A percentile compares a stretch with the other conserved stretches of the same genome.
phyloP scores from a whole-genome alignment of 2,113 vertebrate genomes.

The Pelvicachromis taeniatus region DNA sequence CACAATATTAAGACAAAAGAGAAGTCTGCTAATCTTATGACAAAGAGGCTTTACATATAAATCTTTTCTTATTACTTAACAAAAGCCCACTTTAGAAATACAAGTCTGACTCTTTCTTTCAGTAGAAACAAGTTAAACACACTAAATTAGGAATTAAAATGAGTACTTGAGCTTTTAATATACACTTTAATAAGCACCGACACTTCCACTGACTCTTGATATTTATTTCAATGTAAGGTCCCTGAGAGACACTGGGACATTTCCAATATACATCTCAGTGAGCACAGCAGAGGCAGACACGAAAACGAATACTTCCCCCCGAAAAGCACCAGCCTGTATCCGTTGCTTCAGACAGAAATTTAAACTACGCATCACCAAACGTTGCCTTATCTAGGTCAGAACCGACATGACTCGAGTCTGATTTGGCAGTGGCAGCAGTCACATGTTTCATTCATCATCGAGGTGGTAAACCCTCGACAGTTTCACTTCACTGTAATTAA shows the following conservation, averaged over 20 bases:
- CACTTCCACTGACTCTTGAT: not conserved
- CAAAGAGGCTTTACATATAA: not conserved
- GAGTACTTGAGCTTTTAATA: not conserved
- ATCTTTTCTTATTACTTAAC: not conserved
- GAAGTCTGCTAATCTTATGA: slow-evolving; percentile 23
- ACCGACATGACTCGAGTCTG: not conserved
- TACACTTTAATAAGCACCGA: not conserved
- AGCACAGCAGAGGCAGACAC: not conserved
- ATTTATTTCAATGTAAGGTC: not conserved
- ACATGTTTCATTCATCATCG: slow-evolving; percentile 27
- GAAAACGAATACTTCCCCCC: not conserved
- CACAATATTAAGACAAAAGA: not conserved
- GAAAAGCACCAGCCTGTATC: not conserved
- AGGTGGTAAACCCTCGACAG: not conserved
- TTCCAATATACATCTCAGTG: not conserved
- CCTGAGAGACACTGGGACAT: not conserved
- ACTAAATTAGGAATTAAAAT: not conserved
- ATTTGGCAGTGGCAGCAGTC: slow-evolving; percentile 16
- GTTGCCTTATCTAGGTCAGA: slow-evolving; percentile 36
- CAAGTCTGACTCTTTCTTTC: not conserved
- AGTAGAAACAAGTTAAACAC: not conserved
- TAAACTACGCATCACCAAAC: not conserved
- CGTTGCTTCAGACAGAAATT: slow-evolving; percentile 3
- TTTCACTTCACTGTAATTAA: slow-evolving; percentile 13
- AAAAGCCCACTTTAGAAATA: slow-evolving; percentile 12